Base-by-base conservation (phyloP, 2,888 invertebrate genomes). In the Parnassius orleans region DNA sequence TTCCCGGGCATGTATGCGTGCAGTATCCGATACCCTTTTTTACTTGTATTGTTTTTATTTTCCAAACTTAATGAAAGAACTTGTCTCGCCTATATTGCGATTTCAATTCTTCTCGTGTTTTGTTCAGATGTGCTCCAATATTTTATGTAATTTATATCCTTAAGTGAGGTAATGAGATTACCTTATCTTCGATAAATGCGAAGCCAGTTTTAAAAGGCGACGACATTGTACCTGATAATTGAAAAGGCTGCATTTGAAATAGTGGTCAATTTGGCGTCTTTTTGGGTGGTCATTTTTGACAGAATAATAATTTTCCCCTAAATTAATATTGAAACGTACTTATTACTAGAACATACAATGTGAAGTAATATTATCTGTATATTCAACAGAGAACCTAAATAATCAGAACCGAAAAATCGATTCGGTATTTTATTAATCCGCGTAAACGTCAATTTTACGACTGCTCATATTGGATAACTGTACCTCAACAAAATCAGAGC, bases 31-130 rank as follows among this genome's bases (percentile, higher is more conserved):
- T 88, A 89, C 88, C 90, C 88, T 90, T 90, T 43, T 90, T 87
- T 86, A 87, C 85, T 88, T 86, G 86, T 90, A 87, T 90, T 89
- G 89, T 87, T 90, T 90, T 90, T 90, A 88, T 90, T 88, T 86
- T 87, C 80, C 80, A 85, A 85, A 84, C 84, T 83, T 89, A 90
- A 90, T 90, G 89, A 90, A 90, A 89, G 86, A 88, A 88, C 82
- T 89, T 88, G 86, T 83, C 80, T 84, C 79, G 81, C 80, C 79
- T 81, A 79, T 83, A 86, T 84, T 80, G 83, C 86, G 80, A 84
- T 86, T 83, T 83, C 84, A 81, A 86, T 86, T 82, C 83, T 82
- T 82, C 77, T 74, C 78, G 75, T 77, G 75, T 72, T 71, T 73
- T 66, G 69, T 70, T 65, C 73, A 74, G 70, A 76, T 75, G 75